A percentile compares a stretch with the other conserved stretches of the same genome.
phyloP scores from a whole-genome alignment of 2,888 invertebrate genomes.

The Hemistola chrysoprasaria region DNA sequence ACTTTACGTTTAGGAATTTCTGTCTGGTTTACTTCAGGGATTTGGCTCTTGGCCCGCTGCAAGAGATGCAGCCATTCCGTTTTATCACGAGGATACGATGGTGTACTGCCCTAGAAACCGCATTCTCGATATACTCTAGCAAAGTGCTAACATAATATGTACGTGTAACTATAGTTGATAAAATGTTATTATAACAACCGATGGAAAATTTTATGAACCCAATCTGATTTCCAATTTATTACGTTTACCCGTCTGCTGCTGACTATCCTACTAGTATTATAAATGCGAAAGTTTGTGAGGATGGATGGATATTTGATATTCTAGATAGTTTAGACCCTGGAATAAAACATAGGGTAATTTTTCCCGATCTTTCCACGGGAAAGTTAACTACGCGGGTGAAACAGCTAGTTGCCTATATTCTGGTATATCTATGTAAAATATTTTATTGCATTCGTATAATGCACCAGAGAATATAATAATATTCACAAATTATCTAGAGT shows the following conservation, averaged over 20 bases:
- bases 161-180: too few relatives aligned
- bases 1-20: conserved; percentile 30
- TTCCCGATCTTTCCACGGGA: too few relatives aligned
- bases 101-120: conserved; percentile 55
- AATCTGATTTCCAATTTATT: conserved; percentile 39
- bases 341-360: too few relatives aligned
- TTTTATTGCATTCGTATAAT: conserved; percentile 22
- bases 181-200: conserved; percentile 41
- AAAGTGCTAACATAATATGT: conserved; percentile 39
- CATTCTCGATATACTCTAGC: conserved; percentile 39
- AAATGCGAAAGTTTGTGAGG: too few relatives aligned
- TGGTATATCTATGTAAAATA: conserved; percentile 25
- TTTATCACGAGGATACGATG: conserved; percentile 47
- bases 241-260: conserved; percentile 14
- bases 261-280: too few relatives aligned
- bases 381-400: too few relatives aligned
- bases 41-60: conserved; percentile 56
- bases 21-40: conserved; percentile 41
- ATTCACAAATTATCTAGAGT: conserved; percentile 7
- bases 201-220: conserved; percentile 42
- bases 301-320: too few relatives aligned
- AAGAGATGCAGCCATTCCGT: conserved; percentile 44
- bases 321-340: too few relatives aligned
- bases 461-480: conserved; percentile 12
- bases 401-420: conserved; percentile 11